Base-by-base conservation (phyloP, 2,888 invertebrate species). In the Dasypolia templi region DNA sequence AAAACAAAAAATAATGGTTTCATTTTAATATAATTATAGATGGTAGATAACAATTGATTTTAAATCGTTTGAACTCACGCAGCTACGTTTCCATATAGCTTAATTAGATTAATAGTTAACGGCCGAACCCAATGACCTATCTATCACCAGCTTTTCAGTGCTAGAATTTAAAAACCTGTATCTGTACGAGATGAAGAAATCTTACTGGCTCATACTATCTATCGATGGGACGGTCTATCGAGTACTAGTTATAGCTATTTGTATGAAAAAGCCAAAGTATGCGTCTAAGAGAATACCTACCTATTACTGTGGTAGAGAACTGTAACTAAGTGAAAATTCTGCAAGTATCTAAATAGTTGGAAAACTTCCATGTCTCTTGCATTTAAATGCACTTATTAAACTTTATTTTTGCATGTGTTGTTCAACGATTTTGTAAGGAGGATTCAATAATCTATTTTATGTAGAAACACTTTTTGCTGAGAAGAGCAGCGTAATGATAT, bases 311-410 rank as follows among this genome's bases (percentile, higher is more conserved):
- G 26, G 26, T 22, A 53, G 2, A 6, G n/a, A 22, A 56, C 35
- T 62, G 44, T 65, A 19, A 7, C 0, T 32, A 53, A 75, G 32
- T 44, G 62, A 74, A 74, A 42, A 64, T 44, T 29, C 46, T 46
- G 14, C 17, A 7, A 64, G n/a, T 35, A 44, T 26, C 39, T 46
- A 22, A 29, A 56, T 61, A 56, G n/a, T 67, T 53, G 29, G 26
- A 65, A 77, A 51, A 46, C 32, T n/a, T 44, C 19, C 56, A 22
- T 19, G 51, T 72, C 67, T 29, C 44, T 77, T 81, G 81, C 77
- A 81, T 81, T 81, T 77, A 80, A 81, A 80, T 77, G 67, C 32
- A 68, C 51, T 51, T 32, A 63, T 76, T 56, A 32, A 35, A 42
- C 17, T 46, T 58, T 58, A 32, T 53, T 51, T 49, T 63, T 64